phyloP scores from a whole-genome alignment of 1,140 invertebrate species.

The Drosophila simulans region DNA sequence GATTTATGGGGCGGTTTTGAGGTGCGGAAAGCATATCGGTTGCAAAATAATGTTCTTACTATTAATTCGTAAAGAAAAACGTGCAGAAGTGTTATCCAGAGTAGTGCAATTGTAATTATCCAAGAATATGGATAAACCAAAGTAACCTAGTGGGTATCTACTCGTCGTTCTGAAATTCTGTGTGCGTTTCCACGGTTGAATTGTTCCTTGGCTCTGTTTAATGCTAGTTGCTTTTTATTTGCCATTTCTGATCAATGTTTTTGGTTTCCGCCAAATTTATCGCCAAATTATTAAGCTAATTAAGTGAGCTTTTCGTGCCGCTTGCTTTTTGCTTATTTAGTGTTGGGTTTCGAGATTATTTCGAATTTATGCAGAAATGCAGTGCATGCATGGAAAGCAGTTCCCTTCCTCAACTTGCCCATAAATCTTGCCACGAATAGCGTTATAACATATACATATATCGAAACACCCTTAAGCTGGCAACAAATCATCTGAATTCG shows the following conservation, averaged over 20 bases:
- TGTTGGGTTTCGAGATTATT: slow-evolving; percentile 51
- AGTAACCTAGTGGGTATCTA: not conserved
- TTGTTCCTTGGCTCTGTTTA: slow-evolving; percentile 6
- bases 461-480: slow-evolving; percentile 42
- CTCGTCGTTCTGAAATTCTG: slow-evolving; percentile 10
- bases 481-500: slow-evolving; percentile 66
- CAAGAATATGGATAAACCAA: no score
- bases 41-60: no score
- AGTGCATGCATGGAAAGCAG: slow-evolving; percentile 22
- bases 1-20: not conserved
- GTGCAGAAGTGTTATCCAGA: no score
- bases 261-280: slow-evolving; percentile 66
- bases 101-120: no score
- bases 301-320: slow-evolving; percentile 61
- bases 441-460: slow-evolving; percentile 24
- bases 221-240: slow-evolving; percentile 1
- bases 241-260: slow-evolving; percentile 15
- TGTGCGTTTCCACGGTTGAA: slow-evolving; percentile 19
- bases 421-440: slow-evolving; percentile 68
- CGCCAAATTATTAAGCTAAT: slow-evolving; percentile 75
- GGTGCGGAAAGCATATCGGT: no score
- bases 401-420: slow-evolving; percentile 13
- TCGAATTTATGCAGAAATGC: slow-evolving; percentile 70
- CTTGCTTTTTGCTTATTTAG: slow-evolving; percentile 22
- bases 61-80: no score